Conservation (phyloP, 2,797 vertebrate species). For the Sarcoramphus papa region DNA sequence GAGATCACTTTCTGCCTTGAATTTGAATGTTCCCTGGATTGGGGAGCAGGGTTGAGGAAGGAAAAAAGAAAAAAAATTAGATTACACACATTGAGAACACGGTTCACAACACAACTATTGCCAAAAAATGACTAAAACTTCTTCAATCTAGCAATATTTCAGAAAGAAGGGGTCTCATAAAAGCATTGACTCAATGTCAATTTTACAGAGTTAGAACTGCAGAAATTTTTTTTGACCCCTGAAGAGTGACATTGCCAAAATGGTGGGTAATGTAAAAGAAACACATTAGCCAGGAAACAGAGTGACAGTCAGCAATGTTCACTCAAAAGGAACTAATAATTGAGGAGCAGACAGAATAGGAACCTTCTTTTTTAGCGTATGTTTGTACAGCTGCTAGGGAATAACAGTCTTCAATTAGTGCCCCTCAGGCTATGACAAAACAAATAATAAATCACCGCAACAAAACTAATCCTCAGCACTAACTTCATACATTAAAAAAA, state of each 20-base stretch:
- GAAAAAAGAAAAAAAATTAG: neutral
- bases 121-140: neutral
- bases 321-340: constrained; percentile 33
- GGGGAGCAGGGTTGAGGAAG: neutral
- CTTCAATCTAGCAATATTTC: neutral
- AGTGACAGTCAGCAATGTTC: constrained; percentile 20
- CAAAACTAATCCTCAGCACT: constrained; percentile 5
- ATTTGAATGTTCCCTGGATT: constrained; percentile 91
- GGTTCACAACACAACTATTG: neutral
- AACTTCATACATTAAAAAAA: neutral
- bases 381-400: constrained; percentile 38
- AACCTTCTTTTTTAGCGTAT: neutral
- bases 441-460: constrained; percentile 26
- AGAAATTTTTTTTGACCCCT: neutral
- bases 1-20: constrained; percentile 97
- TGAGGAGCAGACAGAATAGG: constrained; percentile 5
- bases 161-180: neutral
- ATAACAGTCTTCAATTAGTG: neutral
- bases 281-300: neutral
- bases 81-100: neutral
- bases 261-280: neutral
- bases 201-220: neutral
- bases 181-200: neutral
- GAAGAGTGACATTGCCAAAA: neutral
- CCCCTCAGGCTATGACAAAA: constrained; percentile 11